Evolutionary conservation across 2,888 invertebrate species (phyloP), one percentile per base, ranked within the genome.

Genomic region (Mythimna loreyi): DNA sequence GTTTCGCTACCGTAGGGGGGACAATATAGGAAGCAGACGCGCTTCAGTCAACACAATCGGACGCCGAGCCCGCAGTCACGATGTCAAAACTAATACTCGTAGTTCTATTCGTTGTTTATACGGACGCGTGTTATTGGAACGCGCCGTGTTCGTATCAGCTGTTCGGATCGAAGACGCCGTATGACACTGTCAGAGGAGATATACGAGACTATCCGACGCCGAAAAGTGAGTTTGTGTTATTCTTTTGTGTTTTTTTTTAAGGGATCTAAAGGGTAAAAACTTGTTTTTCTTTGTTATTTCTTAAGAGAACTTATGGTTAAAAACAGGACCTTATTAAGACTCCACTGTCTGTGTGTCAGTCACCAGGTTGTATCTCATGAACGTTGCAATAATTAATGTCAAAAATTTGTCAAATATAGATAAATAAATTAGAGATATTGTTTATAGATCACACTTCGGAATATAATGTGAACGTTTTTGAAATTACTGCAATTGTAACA

Each of bases 121-220:
- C 53, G 50, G 36, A 57, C 8, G 76, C 83, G 0, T 94, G 94
- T 65, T 94, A 94, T 66, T 94, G 90, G 90, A 94, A 92, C 75
- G 75, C 84, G 0, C 79, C 87, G 53, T 92, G 92, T 47, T 82
- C 90, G 0, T 92, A 90, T 59, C 79, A 79, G 6, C 60, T 92
- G 74, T 93, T 88, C 69, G 90, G 92, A 0, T 87, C 93, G 0
- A 94, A 92, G 74, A 94, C 95, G 0, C 92, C 93, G 0, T 95
- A 96, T 60, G 93, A 93, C 3, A 84, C 87, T 0, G 70, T 94
- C 0, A 84, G 95, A 60, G 94, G 95, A 0, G 95, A 95, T 62
- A 89, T 94, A 21, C 87, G 94, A 55, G 93, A 95, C 67, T 85
- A 87, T 55, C 72, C 78, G 0, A 65, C 72, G 16, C 90, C 90